Evolutionary conservation across 2,888 invertebrate species (phyloP).

Genomic region (Eristalis tenax): DNA sequence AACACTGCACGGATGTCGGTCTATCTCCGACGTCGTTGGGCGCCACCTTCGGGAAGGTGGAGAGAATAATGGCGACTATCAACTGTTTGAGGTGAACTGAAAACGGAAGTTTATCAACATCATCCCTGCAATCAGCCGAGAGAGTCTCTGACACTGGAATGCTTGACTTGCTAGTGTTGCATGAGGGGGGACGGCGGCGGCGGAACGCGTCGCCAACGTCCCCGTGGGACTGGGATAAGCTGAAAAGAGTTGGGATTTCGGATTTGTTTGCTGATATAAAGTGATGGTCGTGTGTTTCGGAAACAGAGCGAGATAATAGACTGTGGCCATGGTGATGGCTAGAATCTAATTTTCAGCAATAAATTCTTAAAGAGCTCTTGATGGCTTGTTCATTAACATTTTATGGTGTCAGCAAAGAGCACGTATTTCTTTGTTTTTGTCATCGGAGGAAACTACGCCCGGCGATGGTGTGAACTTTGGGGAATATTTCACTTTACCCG

Average conservation of each 20-base stretch:
- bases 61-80: constrained; percentile 67
- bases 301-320: constrained; percentile 12
- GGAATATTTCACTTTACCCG: too few relatives aligned
- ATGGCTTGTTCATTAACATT: constrained; percentile 1
- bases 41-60: constrained; percentile 42
- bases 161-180: constrained; percentile 19
- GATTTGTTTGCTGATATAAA: constrained; percentile 50
- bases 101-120: constrained; percentile 72
- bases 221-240: neutral
- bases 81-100: constrained; percentile 70
- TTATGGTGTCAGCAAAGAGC: neutral
- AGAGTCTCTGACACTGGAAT: constrained; percentile 22
- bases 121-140: constrained; percentile 58
- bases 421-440: neutral
- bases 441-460: neutral
- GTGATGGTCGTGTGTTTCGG: constrained; percentile 9
- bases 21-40: constrained; percentile 59
- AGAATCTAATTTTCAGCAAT: constrained; percentile 38
- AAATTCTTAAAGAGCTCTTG: constrained; percentile 46
- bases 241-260: constrained; percentile 35
- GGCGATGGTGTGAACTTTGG: neutral
- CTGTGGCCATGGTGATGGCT: constrained; percentile 29
- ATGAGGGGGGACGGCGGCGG: neutral
- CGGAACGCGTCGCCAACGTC: too few relatives aligned
- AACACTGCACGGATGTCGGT: constrained; percentile 64